Evolutionary conservation across 1,140 invertebrate species (phyloP).

Genomic region (Helicoverpa armigera): DNA sequence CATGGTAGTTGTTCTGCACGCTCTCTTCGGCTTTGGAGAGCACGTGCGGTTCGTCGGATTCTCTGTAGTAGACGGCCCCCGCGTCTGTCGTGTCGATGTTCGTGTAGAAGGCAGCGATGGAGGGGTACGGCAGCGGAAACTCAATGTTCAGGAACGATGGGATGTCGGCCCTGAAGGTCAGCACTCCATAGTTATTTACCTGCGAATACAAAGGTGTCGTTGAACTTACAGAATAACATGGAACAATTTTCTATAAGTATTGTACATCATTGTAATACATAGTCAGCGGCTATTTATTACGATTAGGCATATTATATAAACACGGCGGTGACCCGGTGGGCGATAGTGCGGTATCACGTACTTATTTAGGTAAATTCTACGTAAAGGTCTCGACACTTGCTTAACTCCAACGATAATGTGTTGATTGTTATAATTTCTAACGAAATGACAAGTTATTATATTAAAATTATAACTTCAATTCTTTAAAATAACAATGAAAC

Average conservation of each 20-base stretch:
- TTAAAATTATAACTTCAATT: too few relatives aligned
- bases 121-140: constrained; percentile 96
- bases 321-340: constrained; percentile 58
- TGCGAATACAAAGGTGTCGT: constrained; percentile 83
- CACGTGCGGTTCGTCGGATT: constrained; percentile 89
- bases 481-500: too few relatives aligned
- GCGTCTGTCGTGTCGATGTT: constrained; percentile 94
- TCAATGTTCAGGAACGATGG: constrained; percentile 94
- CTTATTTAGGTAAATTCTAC: constrained; percentile 53
- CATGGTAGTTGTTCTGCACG: constrained; percentile 90
- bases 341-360: constrained; percentile 61
- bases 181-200: constrained; percentile 96
- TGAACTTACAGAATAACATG: too few relatives aligned
- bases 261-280: constrained; percentile 29
- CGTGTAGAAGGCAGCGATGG: constrained; percentile 96
- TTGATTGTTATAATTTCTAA: constrained; percentile 55
- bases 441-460: background rate
- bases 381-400: constrained; percentile 67
- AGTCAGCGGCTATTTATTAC: constrained; percentile 29
- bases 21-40: constrained; percentile 89
- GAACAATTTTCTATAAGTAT: background rate
- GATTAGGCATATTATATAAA: constrained; percentile 50
- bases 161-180: constrained; percentile 96
- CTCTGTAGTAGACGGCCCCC: constrained; percentile 93
- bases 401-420: constrained; percentile 61